Evolutionary conservation across 2,113 vertebrate genomes (phyloP).

Genomic region (Cichladusa arquata): DNA sequence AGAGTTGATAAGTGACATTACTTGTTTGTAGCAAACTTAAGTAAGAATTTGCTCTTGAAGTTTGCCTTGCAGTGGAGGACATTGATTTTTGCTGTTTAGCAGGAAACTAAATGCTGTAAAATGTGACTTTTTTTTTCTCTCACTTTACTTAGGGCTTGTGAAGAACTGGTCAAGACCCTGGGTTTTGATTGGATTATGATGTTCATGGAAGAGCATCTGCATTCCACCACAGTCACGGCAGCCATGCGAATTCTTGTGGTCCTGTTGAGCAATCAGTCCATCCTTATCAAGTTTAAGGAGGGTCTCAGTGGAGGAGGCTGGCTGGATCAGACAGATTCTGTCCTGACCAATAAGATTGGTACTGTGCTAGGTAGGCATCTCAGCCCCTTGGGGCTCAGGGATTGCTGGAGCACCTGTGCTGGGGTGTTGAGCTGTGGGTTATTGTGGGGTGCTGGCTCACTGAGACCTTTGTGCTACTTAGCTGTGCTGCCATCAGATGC

Average conservation of each 20-base stretch:
- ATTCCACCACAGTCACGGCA: constrained; percentile 90
- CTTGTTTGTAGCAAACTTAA: background rate
- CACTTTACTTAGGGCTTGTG: constrained; percentile 84
- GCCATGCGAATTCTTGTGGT: constrained; percentile 93
- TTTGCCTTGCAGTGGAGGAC: background rate
- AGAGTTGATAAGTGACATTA: background rate
- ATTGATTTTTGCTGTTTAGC: background rate
- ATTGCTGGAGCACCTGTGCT: fast-evolving
- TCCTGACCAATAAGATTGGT: constrained; percentile 96
- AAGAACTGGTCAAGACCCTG: constrained; percentile 90
- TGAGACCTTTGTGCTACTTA: background rate
- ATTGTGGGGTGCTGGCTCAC: background rate
- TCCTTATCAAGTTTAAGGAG: constrained; percentile 93
- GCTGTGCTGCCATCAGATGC: background rate
- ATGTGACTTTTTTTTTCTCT: background rate
- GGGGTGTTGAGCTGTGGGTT: background rate
- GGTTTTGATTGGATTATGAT: constrained; percentile 97
- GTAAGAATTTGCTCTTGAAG: background rate
- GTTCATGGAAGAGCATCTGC: constrained; percentile 97
- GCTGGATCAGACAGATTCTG: constrained; percentile 97
- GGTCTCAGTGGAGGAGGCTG: constrained; percentile 93
- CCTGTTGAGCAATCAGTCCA: constrained; percentile 88
- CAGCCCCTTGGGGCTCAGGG: fast-evolving
- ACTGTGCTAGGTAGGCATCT: constrained; percentile 87
- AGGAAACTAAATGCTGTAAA: background rate